Percentiles rank a stretch among this genome's conserved stretches.
Evolutionary conservation across 2,113 vertebrate genomes (phyloP).

Genomic region (Cathartes aura): DNA sequence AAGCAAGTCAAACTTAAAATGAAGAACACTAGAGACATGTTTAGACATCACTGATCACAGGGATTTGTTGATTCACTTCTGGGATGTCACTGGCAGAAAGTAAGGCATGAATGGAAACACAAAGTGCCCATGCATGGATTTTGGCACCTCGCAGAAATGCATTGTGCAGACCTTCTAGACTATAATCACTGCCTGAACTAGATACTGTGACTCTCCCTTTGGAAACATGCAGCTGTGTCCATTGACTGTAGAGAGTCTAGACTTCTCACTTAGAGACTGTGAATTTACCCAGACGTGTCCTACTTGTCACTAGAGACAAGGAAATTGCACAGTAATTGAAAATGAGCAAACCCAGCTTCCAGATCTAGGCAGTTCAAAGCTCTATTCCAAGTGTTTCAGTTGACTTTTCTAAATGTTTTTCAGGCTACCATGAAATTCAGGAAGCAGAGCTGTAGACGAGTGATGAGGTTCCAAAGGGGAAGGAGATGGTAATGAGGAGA

Average conservation of each 20-base stretch:
- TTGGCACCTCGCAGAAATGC: not conserved
- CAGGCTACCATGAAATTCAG: not conserved
- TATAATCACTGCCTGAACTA: not conserved
- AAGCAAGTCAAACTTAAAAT: not conserved
- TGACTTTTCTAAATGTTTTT: not conserved
- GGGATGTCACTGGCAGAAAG: not conserved
- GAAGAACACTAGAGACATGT: not conserved
- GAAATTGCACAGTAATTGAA: not conserved
- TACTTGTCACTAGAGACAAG: not conserved
- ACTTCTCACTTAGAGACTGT: not conserved
- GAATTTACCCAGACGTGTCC: not conserved
- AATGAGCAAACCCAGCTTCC: not conserved
- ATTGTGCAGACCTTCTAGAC: not conserved
- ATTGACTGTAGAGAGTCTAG: not conserved
- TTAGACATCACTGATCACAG: not conserved
- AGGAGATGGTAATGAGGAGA: rapidly evolving
- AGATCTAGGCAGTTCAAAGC: not conserved
- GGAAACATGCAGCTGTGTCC: not conserved
- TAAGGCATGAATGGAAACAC: not conserved
- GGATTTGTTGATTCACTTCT: not conserved
- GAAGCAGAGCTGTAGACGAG: not conserved
- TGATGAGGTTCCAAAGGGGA: not conserved
- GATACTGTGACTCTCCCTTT: not conserved
- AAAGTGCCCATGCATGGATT: not conserved
- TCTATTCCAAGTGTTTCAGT: not conserved